Evolutionary conservation across 1,140 invertebrate genomes (phyloP).

Genomic region (Trichomalopsis sarcophagae): DNA sequence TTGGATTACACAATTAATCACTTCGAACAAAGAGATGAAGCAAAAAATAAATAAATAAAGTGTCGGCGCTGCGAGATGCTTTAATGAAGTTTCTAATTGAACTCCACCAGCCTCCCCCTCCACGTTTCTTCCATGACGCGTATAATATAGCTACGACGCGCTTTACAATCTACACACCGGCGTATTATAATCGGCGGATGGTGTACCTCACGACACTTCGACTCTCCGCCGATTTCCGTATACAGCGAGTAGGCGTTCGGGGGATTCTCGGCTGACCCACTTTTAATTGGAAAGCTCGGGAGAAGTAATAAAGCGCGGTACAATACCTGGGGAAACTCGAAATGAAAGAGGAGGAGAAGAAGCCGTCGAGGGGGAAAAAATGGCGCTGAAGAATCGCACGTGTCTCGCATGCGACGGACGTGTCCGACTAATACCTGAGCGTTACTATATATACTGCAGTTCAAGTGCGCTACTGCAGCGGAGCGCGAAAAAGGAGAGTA

Average conservation of each 20-base stretch:
- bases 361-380: not conserved
- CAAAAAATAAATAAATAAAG: not conserved
- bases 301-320: constrained; percentile 4
- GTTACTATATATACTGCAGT: constrained; percentile 15
- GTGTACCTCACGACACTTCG: no score
- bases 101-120: not conserved
- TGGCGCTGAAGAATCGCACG: constrained; percentile 18
- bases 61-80: not conserved
- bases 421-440: constrained; percentile 24
- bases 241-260: no score
- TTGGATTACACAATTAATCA: no score
- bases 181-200: no score
- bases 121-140: no score
- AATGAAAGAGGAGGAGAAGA: not conserved
- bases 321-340: not conserved
- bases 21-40: no score
- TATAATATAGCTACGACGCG: not conserved
- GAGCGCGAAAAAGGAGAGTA: not conserved
- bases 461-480: not conserved
- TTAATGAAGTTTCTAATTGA: constrained; percentile 46
- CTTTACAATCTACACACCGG: not conserved
- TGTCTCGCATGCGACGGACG: constrained; percentile 30
- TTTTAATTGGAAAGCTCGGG: not conserved
- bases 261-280: no score
- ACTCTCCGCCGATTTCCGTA: no score